Evolutionary conservation across 2,797 vertebrate species (phyloP).

Genomic region (Emys orbicularis): DNA sequence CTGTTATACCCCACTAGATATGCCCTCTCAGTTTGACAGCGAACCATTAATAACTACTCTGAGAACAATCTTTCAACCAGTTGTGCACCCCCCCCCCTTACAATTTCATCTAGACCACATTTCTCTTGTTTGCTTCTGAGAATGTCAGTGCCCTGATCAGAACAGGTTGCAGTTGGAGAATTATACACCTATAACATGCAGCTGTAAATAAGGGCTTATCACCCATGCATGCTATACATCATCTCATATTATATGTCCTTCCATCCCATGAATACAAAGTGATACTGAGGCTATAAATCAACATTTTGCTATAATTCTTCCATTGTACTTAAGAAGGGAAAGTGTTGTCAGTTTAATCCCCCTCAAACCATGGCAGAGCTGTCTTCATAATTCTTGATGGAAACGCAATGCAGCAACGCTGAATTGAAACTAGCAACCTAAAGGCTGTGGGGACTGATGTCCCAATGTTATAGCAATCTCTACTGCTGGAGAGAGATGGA

Average conservation of each 20-base stretch:
- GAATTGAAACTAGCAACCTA: background rate
- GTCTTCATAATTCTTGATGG: background rate
- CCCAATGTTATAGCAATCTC: background rate
- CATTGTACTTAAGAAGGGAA: fast-evolving
- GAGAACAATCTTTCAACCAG: no score
- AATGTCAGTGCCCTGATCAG: background rate
- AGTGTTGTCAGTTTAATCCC: background rate
- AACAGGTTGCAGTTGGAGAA: background rate
- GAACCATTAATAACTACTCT: background rate
- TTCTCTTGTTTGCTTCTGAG: no score
- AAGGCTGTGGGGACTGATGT: background rate
- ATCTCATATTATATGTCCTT: background rate
- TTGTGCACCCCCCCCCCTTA: no score
- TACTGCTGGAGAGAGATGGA: background rate
- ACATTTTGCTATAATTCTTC: background rate
- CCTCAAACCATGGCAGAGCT: background rate
- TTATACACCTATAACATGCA: background rate
- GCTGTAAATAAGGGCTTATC: background rate
- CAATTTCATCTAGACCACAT: no score
- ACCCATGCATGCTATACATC: background rate
- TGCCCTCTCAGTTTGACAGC: background rate
- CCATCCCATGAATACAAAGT: background rate
- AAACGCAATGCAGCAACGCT: background rate
- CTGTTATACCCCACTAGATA: background rate
- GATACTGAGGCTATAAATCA: background rate